phyloP scores from a whole-genome alignment of 2,888 invertebrate species.

The Lycocerus yunnanus region DNA sequence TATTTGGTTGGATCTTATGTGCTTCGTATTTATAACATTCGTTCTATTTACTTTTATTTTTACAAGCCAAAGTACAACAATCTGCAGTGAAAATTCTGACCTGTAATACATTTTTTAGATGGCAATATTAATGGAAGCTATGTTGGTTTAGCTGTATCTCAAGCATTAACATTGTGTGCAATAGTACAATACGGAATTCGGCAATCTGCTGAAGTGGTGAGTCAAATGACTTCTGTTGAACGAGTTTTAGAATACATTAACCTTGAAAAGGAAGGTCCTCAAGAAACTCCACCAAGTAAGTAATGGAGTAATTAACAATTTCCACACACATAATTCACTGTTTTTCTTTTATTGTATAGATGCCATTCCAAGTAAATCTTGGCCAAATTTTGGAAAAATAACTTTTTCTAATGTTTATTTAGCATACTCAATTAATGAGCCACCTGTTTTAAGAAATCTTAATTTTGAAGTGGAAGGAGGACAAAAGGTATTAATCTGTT shows the following conservation, averaged over 20 bases:
- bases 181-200: conserved; percentile 64
- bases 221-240: conserved; percentile 50
- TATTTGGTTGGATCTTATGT: conserved; percentile 73
- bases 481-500: conserved; percentile 61
- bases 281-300: conserved; percentile 55
- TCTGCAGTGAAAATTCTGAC: neutral
- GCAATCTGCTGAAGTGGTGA: conserved; percentile 65
- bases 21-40: conserved; percentile 66
- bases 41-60: conserved; percentile 68
- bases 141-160: conserved; percentile 57
- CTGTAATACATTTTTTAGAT: conserved; percentile 5
- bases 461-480: conserved; percentile 65
- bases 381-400: conserved; percentile 66
- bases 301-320: neutral
- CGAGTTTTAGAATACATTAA: conserved; percentile 60
- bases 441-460: conserved; percentile 72
- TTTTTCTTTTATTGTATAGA: neutral
- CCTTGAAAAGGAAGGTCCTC: conserved; percentile 55
- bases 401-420: conserved; percentile 65
- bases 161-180: conserved; percentile 52
- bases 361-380: conserved; percentile 18
- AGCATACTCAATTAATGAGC: conserved; percentile 64
- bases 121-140: conserved; percentile 47
- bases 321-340: neutral
- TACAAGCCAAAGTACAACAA: conserved; percentile 60